These are phyloP conservation scores for Temnopleurus reevesii DNA, from an alignment of 53 echinoderm and acorn worm species.

Conservation along the genomic window DNA sequence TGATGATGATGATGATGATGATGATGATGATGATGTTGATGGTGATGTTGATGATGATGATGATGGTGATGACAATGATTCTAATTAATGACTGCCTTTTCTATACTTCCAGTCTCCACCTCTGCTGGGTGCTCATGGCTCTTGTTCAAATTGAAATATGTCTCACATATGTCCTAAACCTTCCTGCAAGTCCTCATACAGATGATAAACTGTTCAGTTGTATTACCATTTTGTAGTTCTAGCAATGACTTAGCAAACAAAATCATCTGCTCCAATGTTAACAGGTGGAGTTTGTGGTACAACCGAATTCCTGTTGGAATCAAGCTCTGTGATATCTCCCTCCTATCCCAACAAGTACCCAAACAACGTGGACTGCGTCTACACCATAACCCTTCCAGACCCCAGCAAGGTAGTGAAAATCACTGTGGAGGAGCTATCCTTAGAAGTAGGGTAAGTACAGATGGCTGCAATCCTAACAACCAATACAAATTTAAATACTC, in stretches of 20 bases:
- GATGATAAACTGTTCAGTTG: too few species aligned
- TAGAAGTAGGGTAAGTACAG: slow-evolving; percentile 76
- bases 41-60: background rate
- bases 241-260: too few species aligned
- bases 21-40: background rate
- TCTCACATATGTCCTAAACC: too few species aligned
- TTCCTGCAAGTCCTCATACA: too few species aligned
- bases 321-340: slow-evolving; percentile 73
- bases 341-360: slow-evolving; percentile 72
- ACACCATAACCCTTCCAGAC: slow-evolving; percentile 74
- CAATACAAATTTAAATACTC: too few species aligned
- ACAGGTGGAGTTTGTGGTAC: slow-evolving; percentile 73
- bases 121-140: too few species aligned
- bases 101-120: too few species aligned
- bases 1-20: slow-evolving; percentile 8
- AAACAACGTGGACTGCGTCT: slow-evolving; percentile 78
- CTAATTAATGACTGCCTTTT: too few species aligned
- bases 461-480: too few species aligned
- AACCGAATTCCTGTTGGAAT: slow-evolving; percentile 52
- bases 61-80: too few species aligned
- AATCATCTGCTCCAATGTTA: background rate
- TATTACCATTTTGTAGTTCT: too few species aligned
- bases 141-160: too few species aligned
- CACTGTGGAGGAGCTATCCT: slow-evolving; percentile 58
- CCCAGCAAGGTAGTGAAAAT: slow-evolving; percentile 57